Conservation (phyloP, 1,140 invertebrate genomes). For the Drosophila lini region DNA sequence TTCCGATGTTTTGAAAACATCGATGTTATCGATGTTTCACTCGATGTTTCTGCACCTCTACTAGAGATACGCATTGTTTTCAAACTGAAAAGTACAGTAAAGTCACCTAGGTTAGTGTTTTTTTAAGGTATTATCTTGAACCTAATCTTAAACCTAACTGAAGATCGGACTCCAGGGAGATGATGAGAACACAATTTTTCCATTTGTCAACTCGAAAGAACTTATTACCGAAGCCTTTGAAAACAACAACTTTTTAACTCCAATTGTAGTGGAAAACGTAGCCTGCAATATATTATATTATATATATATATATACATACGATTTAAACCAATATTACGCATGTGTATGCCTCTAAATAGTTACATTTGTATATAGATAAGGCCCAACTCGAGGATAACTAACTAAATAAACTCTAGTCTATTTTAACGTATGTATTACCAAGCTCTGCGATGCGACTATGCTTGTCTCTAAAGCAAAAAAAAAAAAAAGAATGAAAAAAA, state of each 20-base stretch:
- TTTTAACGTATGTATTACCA: constrained; percentile 67
- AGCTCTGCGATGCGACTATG: constrained; percentile 68
- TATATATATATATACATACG: constrained; percentile 45
- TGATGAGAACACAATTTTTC: constrained; percentile 64
- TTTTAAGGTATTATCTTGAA: constrained; percentile 47
- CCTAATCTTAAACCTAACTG: constrained; percentile 50
- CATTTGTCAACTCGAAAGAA: constrained; percentile 83
- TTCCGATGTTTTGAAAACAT: too few relatives aligned
- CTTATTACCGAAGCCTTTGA: constrained; percentile 83
- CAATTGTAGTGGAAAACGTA: constrained; percentile 70
- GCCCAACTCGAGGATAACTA: constrained; percentile 32
- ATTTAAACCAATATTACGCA: constrained; percentile 57
- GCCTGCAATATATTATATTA: constrained; percentile 55
- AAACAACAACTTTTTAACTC: constrained; percentile 78
- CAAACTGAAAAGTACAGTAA: constrained; percentile 30
- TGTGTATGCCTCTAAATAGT: constrained; percentile 58
- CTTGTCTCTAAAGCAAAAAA: constrained; percentile 71
- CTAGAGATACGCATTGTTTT: constrained; percentile 31
- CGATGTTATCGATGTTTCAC: too few relatives aligned
- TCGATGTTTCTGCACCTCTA: too few relatives aligned
- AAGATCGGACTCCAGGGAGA: constrained; percentile 58
- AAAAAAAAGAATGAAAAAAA: not conserved
- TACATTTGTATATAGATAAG: constrained; percentile 75
- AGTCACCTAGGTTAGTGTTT: constrained; percentile 39
- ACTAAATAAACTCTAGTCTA: constrained; percentile 71